Conservation (phyloP, 2,113 vertebrate species). For the Lophura nycthemera region DNA sequence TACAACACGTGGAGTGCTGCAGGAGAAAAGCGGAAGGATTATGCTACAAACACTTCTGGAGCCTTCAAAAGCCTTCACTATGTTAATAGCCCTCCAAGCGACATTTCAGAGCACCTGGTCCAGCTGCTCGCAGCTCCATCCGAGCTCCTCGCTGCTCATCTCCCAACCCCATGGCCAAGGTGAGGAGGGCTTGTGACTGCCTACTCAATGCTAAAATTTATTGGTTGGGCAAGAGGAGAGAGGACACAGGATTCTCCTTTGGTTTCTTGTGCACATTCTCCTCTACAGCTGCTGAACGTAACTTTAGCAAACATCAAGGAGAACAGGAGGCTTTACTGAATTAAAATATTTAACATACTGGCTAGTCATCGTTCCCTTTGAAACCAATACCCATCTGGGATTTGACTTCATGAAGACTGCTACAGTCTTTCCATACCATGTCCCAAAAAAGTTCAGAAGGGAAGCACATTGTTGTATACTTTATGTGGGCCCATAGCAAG, state of each 20-base stretch:
- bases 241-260: slow-evolving; percentile 68
- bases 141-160: not conserved
- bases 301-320: slow-evolving; percentile 90
- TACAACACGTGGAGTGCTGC: not conserved
- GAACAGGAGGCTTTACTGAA: slow-evolving; percentile 82
- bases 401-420: slow-evolving; percentile 74
- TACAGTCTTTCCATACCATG: slow-evolving; percentile 75
- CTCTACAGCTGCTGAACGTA: slow-evolving; percentile 86
- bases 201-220: slow-evolving; percentile 72
- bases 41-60: slow-evolving; percentile 32
- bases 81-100: slow-evolving; percentile 46
- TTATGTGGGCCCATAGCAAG: slow-evolving; percentile 41
- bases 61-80: slow-evolving; percentile 57
- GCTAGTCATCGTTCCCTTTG: slow-evolving; percentile 87
- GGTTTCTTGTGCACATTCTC: slow-evolving; percentile 75
- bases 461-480: slow-evolving; percentile 71
- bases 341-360: slow-evolving; percentile 89
- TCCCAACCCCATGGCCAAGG: slow-evolving; percentile 10
- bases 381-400: slow-evolving; percentile 84
- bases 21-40: slow-evolving; percentile 39
- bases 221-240: slow-evolving; percentile 51
- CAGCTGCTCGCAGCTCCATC: slow-evolving; percentile 19
- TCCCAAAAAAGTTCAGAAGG: slow-evolving; percentile 76
- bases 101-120: slow-evolving; percentile 63
- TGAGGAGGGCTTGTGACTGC: slow-evolving; percentile 45